Evolutionary conservation across 2,888 invertebrate species (phyloP), one percentile per base, ranked within the genome.

Genomic region (Coecobrya sp.): DNA sequence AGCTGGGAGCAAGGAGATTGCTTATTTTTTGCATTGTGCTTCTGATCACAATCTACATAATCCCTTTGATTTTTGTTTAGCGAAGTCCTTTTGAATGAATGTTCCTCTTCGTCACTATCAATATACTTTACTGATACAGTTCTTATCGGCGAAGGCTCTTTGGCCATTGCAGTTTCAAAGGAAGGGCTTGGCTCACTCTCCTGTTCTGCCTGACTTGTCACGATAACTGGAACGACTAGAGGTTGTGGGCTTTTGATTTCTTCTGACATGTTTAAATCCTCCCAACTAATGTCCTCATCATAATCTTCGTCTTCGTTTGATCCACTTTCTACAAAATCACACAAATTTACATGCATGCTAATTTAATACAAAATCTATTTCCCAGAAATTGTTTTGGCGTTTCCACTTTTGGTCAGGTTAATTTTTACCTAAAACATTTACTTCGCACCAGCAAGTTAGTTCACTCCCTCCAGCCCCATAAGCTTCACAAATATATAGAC

Each of bases 401-500:
- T 73, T 73, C 70, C 70, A 73, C 19, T 42, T 42, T 42, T 42
- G 42, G 36, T 73, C 70, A 19, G 55, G 55, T 55, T 19, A 19
- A 0, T 85, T 65, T 59, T 95, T 95, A 96, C 96, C 97, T 95
- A 96, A 95, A 68, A 97, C 96, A 30, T 94, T 79, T 25, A 94
- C 93, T 79, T 86, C 55, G 76, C 92, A 92, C 92, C 92, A 94
- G 65, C 92, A 92, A 85, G 87, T 81, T 59, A 89, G 76, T 49
- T 93, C 94, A 22, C 76, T 85, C 27, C 97, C 97, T 95, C 96
- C 96, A 52, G 96, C 95, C 95, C 97, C 97, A 95, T 96, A 97
- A 52, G 97, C 97, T 95, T 97, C 96, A 95, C 97, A 97, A 94
- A 96, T 96, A 95, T 97, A 98, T 93, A 96, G 96, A 16, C 97